Evolutionary conservation across 1,140 invertebrate genomes (phyloP).

Genomic region (Bombyx mandarina): DNA sequence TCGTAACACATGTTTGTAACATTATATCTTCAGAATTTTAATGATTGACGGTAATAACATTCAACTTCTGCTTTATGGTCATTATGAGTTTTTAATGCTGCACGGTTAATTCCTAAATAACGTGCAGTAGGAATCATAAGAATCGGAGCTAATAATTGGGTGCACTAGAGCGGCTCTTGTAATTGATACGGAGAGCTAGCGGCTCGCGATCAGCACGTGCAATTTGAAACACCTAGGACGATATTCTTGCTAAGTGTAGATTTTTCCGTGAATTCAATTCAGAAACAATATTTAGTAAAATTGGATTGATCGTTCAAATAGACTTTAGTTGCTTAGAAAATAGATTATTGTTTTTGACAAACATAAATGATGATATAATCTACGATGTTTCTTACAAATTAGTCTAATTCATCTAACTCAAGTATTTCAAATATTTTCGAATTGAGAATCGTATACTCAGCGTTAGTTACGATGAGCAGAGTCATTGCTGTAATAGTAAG

Average conservation of each 20-base stretch:
- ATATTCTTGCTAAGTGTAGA: conserved; percentile 23
- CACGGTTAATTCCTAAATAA: conserved; percentile 20
- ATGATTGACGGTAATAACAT: too few species aligned
- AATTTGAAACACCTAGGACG: conserved; percentile 38
- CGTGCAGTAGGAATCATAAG: conserved; percentile 53
- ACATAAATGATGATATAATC: too few species aligned
- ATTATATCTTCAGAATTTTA: too few species aligned
- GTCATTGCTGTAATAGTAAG: conserved; percentile 21
- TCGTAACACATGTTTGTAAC: too few species aligned
- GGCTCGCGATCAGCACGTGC: conserved; percentile 44
- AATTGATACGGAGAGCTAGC: conserved; percentile 63
- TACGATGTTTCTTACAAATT: too few species aligned
- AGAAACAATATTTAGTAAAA: conserved; percentile 8
- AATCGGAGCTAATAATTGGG: conserved; percentile 62
- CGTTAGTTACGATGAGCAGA: conserved; percentile 15
- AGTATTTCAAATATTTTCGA: too few species aligned
- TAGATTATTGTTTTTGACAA: too few species aligned
- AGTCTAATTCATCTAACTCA: too few species aligned
- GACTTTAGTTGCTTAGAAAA: too few species aligned
- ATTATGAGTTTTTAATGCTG: not conserved
- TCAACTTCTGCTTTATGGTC: too few species aligned
- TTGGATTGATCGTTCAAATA: too few species aligned
- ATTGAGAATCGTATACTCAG: too few species aligned
- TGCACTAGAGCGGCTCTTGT: conserved; percentile 56
- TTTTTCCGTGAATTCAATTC: conserved; percentile 30